Evolutionary conservation across 2,888 invertebrate species (phyloP), one percentile per base, ranked within the genome.

Genomic region (Drosophila prolongata): DNA sequence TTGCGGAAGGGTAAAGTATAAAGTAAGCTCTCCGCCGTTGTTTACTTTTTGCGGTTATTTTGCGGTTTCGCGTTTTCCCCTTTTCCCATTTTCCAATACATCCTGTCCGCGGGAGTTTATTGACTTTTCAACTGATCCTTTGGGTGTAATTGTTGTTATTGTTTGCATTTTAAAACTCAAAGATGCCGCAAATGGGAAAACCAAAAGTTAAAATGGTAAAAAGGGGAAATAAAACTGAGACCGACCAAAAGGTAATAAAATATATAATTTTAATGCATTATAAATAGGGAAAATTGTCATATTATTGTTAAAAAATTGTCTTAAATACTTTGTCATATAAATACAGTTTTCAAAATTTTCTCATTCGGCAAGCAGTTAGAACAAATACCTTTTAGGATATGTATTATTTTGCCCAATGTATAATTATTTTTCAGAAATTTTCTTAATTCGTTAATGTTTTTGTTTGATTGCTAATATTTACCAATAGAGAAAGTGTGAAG

Each of bases 91-190:
- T 65, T n/a, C 56, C 56, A 35, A 35, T 54, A 42, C 42, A 37
- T 64, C 30, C 46, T 58, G 54, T 44, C 55, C 57, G 38, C 56
- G 50, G 47, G 75, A 79, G 76, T 82, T 86, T 90, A 90, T 88
- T 90, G 90, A 89, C 87, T 90, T 89, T 86, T 77, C 77, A 87
- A 90, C 87, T 89, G 90, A 90, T 90, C 90, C 90, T 90, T 88
- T 88, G 90, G 90, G 90, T 89, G 88, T 89, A 87, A 87, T 90
- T 89, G 74, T 76, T 73, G 75, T 76, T 78, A 83, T 89, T 87
- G 88, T 81, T 86, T 76, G 78, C 78, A 83, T 80, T 78, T 78
- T 75, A 62, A 70, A 65, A 27, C 24, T 11, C 54, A 53, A 43
- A 34, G 43, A 38, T 4, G 53, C 43, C 49, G 5, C 35, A 27